A percentile compares a stretch with the other conserved stretches of the same genome.
Evolutionary conservation across 2,888 invertebrate species (phyloP).

Genomic region (Pristionchus maxplancki): DNA sequence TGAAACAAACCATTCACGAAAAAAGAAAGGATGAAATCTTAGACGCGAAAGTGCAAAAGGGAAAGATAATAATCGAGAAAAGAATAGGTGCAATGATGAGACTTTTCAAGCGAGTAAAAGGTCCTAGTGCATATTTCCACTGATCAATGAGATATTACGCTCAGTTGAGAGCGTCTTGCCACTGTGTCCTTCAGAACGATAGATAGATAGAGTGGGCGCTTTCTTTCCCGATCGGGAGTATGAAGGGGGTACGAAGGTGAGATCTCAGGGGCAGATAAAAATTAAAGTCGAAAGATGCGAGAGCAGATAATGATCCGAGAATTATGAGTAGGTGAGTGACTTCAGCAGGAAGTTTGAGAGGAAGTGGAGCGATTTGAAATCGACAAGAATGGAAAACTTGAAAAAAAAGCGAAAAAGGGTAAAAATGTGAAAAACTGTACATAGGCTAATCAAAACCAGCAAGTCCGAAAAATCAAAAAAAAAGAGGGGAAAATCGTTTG

Average conservation of each 20-base stretch:
- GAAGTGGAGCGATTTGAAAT: neutral
- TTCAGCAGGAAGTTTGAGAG: neutral
- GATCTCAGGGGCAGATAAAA: neutral
- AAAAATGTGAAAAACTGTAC: neutral
- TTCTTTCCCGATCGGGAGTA: slow-evolving; percentile 2
- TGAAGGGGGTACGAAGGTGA: slow-evolving; percentile 6
- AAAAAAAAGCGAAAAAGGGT: no score
- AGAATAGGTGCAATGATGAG: no score
- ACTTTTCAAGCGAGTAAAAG: no score
- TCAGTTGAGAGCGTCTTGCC: no score
- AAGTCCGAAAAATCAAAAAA: neutral
- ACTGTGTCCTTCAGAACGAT: no score
- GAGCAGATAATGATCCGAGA: neutral
- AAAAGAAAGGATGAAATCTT: neutral
- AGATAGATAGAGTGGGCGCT: neutral
- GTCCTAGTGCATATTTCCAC: no score
- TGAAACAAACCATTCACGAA: no score
- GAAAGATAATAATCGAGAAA: neutral
- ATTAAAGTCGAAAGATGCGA: slow-evolving; percentile 1
- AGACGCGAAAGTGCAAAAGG: neutral
- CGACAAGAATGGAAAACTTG: no score
- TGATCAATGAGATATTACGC: no score
- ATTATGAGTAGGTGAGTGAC: neutral
- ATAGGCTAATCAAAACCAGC: neutral
- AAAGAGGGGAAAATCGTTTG: neutral